These are phyloP conservation scores for Chelidonichthys spinosus DNA, from an alignment of 2,797 vertebrate genomes.

Conservation along the genomic window DNA sequence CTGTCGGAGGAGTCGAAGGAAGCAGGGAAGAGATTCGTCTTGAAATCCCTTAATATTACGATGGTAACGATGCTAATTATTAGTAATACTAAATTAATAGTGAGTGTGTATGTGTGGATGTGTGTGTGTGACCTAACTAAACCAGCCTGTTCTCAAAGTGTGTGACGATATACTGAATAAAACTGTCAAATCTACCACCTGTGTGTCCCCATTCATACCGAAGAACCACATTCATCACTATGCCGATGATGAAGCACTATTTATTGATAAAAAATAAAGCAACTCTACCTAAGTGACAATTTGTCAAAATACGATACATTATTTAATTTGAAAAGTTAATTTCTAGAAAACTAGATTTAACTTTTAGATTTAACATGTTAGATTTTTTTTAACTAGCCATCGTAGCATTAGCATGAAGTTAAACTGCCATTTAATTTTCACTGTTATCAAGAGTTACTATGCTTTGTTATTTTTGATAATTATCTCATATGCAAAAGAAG, in stretches of 20 bases:
- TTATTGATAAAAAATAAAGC: constrained; percentile 9
- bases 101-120: constrained; percentile 47
- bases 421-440: not conserved
- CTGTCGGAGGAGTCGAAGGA: constrained; percentile 29
- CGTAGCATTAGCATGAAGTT: not conserved
- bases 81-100: constrained; percentile 60
- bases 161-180: constrained; percentile 78
- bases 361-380: not conserved
- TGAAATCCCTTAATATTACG: constrained; percentile 42
- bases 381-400: not conserved
- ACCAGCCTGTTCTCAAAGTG: constrained; percentile 81
- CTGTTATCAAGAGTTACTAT: not conserved
- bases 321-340: no score
- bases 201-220: not conserved
- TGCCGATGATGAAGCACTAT: not conserved
- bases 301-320: no score
- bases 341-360: no score
- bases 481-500: no score
- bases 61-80: constrained; percentile 52
- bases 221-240: not conserved
- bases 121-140: constrained; percentile 71
- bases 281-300: no score
- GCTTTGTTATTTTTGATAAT: not conserved
- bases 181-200: constrained; percentile 48
- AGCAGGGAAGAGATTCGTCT: constrained; percentile 39